Base-by-base conservation (phyloP, 2,888 invertebrate genomes). In the Amphipoea oculea region DNA sequence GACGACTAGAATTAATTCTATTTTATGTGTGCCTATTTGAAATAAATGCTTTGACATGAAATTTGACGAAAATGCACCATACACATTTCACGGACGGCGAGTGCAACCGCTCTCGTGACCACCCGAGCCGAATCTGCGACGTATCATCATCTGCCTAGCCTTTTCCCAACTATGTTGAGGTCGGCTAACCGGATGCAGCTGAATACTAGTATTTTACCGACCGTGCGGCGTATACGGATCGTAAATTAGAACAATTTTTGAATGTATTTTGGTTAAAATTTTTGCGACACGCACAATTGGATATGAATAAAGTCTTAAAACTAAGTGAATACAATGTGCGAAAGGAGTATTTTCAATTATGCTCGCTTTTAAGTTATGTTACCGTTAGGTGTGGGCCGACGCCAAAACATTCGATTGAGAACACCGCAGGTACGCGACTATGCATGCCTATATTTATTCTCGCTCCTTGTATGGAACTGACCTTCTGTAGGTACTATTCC, bases 401-500 rank as follows among this genome's bases (percentile, higher is more conserved):
- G n/a, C n/a, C n/a, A n/a, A n/a, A n/a, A n/a, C n/a, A 62, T 29
- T 62, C 29, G 14, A 29, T 63, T 29, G 20, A 36, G 12, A 51
- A 23, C 20, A 7, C 7, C 29, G n/a, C 14, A 29, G 6, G 29
- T 62, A 29, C 0, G 36, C 63, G 36, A 2, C 17, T 20, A 36
- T 36, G 4, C 7, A 14, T 51, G 45, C 9, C 23, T 36, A 29
- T 23, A 5, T 1, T 0, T 48, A 11, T 73, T 69, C 7, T 48
- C 9, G 17, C 23, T 42, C 12, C 2, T 57, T 60, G 45, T n/a
- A 11, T 23, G 17, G 4, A 36, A 11, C 23, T 36, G 23, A 76
- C 36, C 9, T 75, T 68, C 40, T 83, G 60, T 62, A n/a, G 17
- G 40, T 36, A 62, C 14, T 40, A 29, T 54, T 62, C 67, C 45